phyloP scores from a whole-genome alignment of 2,113 vertebrate species.

The Gasterosteus aculeatus region DNA sequence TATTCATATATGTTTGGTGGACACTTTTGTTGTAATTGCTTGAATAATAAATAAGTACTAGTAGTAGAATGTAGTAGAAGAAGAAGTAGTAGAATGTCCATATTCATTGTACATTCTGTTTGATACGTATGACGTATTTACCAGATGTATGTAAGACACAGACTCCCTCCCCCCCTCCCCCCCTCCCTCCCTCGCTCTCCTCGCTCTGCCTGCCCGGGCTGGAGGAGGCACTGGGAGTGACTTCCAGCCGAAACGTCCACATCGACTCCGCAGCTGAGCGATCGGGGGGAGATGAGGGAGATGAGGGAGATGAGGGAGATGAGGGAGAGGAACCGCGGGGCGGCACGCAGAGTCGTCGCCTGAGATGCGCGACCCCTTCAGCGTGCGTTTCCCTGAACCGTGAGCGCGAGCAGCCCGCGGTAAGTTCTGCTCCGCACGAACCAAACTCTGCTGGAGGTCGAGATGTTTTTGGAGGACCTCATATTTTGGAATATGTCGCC shows the following conservation, averaged over 20 bases:
- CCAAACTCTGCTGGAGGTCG: too few species aligned
- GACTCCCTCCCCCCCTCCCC: slow-evolving; percentile 14
- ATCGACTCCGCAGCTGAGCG: slow-evolving; percentile 28
- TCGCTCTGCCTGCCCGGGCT: slow-evolving; percentile 2
- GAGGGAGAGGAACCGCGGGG: background rate
- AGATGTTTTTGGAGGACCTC: too few species aligned
- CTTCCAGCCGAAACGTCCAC: slow-evolving; percentile 46
- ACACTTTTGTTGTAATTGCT: too few species aligned
- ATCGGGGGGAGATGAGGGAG: slow-evolving; percentile 48
- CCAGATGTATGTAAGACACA: background rate
- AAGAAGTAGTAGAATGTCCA: too few species aligned
- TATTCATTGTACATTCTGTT: background rate
- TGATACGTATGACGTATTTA: background rate
- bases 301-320: slow-evolving; percentile 22
- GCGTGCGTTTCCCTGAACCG: too few species aligned
- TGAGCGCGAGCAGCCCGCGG: slow-evolving; percentile 29
- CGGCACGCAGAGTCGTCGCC: too few species aligned
- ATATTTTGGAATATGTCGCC: background rate
- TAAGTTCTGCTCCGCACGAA: slow-evolving; percentile 35
- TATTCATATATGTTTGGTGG: too few species aligned
- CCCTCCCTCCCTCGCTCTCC: background rate
- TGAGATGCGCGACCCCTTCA: too few species aligned
- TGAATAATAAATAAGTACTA: too few species aligned
- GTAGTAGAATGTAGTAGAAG: too few species aligned
- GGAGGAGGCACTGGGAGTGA: slow-evolving; percentile 34